Conservation (phyloP, 2,797 vertebrate species). For the Betta splendens region DNA sequence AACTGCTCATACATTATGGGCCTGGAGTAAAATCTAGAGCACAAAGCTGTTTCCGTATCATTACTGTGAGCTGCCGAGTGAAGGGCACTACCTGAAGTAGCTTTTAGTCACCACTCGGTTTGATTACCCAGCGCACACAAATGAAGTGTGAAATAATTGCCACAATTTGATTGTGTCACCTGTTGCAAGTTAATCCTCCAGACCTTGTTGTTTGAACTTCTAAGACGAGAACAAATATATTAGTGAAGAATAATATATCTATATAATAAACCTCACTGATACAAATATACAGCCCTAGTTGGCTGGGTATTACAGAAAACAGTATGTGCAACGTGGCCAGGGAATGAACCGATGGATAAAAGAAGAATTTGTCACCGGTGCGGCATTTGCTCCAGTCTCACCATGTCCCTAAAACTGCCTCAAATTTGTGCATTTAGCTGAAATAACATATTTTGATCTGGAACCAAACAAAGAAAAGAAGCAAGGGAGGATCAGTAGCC, state of each 20-base stretch:
- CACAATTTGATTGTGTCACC: too few species aligned
- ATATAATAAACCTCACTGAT: too few species aligned
- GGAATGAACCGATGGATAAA: slow-evolving; percentile 9
- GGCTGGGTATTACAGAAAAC: too few species aligned
- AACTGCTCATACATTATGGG: slow-evolving; percentile 20
- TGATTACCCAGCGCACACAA: too few species aligned
- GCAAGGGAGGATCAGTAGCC: not conserved
- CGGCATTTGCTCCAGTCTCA: not conserved
- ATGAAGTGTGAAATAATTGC: too few species aligned
- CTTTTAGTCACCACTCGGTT: too few species aligned
- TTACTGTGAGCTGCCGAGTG: not conserved
- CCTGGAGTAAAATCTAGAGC: slow-evolving; percentile 10
- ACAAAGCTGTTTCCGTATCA: slow-evolving; percentile 10
- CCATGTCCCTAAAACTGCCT: slow-evolving; percentile 4
- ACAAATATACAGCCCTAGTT: too few species aligned
- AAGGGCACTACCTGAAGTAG: not conserved
- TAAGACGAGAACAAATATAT: too few species aligned
- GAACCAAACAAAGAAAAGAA: slow-evolving; percentile 1
- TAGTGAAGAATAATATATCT: too few species aligned
- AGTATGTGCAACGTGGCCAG: too few species aligned
- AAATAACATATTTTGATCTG: not conserved
- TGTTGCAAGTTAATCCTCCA: too few species aligned
- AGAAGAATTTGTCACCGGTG: slow-evolving; percentile 3
- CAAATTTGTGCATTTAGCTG: slow-evolving; percentile 15
- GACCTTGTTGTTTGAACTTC: too few species aligned